These are phyloP conservation scores for Platysternon megacephalum DNA, from an alignment of 2,113 vertebrate genomes.

Conservation along the genomic window DNA sequence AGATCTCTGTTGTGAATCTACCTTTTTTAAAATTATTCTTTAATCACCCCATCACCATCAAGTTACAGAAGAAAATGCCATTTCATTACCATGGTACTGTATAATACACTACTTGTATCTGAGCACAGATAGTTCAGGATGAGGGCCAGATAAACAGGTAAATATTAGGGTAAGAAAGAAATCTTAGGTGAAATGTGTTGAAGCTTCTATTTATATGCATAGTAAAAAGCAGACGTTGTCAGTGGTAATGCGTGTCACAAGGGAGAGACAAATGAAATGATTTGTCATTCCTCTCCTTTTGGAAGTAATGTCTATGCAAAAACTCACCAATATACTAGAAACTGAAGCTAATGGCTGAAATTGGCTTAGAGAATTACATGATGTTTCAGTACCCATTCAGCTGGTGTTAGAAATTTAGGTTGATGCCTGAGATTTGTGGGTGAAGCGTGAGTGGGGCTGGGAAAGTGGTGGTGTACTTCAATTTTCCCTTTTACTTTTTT, in stretches of 20 bases:
- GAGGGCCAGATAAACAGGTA: background rate
- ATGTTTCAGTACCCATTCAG: background rate
- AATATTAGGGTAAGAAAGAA: background rate
- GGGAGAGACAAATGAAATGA: background rate
- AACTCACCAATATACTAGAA: background rate
- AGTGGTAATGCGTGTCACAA: fast-evolving
- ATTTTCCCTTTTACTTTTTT: background rate
- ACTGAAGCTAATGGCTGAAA: background rate
- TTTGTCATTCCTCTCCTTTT: background rate
- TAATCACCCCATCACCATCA: background rate
- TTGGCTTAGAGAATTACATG: background rate
- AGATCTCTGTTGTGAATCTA: background rate
- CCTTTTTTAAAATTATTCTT: background rate
- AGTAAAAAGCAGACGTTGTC: background rate
- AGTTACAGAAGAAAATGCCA: background rate
- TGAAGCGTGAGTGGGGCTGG: background rate
- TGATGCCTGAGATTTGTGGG: background rate
- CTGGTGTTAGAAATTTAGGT: background rate
- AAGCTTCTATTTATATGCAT: background rate
- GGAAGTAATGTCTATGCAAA: background rate
- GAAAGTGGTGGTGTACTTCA: background rate
- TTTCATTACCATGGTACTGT: fast-evolving
- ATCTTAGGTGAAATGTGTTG: background rate
- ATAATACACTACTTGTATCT: background rate
- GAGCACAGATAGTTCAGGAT: background rate